A percentile compares a stretch with the other conserved stretches of the same genome.
phyloP scores from a whole-genome alignment of 2,888 invertebrate genomes.

The Machimus rusticus region DNA sequence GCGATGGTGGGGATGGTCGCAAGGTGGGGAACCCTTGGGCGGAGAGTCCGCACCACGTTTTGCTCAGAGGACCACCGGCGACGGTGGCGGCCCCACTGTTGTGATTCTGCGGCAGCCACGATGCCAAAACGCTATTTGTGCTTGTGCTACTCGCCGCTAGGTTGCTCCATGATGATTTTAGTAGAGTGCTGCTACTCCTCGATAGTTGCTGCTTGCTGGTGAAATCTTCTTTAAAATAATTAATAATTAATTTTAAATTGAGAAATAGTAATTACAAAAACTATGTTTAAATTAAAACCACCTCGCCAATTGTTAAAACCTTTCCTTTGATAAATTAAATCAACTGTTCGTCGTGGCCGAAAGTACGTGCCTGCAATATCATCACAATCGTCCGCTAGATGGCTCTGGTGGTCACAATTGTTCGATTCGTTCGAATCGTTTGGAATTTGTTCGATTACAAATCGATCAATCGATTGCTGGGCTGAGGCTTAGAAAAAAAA shows the following conservation, averaged over 20 bases:
- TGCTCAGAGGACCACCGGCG: not conserved
- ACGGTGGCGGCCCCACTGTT: not conserved
- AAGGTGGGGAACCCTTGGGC: not conserved
- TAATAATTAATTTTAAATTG: too few species aligned
- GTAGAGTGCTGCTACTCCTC: not conserved
- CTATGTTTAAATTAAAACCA: not conserved
- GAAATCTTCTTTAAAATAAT: not conserved
- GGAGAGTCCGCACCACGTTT: constrained; percentile 35
- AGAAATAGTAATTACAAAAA: too few species aligned
- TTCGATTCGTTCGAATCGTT: not conserved
- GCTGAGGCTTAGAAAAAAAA: not conserved
- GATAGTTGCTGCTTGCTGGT: not conserved
- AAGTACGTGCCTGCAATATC: constrained; percentile 78
- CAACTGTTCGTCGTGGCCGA: constrained; percentile 70
- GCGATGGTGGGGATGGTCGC: not conserved
- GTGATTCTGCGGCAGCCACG: constrained; percentile 34
- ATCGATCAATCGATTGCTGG: not conserved
- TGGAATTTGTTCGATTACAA: not conserved
- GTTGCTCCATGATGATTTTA: constrained; percentile 26
- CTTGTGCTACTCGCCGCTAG: not conserved
- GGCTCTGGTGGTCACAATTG: not conserved
- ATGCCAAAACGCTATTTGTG: constrained; percentile 25
- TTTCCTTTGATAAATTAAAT: constrained; percentile 67
- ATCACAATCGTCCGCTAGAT: not conserved
- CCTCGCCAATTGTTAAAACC: constrained; percentile 53